These are phyloP conservation scores for Bombylius discolor DNA, from an alignment of 2,888 invertebrate species.

Conservation along the genomic window DNA sequence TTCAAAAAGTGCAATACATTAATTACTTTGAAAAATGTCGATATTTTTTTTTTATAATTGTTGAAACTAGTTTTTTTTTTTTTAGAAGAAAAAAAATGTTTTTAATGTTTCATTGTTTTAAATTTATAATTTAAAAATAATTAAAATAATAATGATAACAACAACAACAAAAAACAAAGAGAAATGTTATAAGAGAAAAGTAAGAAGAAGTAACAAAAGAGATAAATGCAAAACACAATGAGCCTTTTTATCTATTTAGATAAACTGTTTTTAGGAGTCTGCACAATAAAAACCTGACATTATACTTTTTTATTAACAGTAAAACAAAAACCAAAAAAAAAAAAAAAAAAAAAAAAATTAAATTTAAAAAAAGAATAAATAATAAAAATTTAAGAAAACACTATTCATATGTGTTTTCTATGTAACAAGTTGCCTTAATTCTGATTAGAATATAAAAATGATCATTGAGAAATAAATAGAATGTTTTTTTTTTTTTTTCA, in stretches of 20 bases:
- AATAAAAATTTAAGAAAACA: background rate
- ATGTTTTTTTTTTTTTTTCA: too few relatives aligned
- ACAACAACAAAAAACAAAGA: background rate
- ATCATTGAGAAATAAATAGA: too few relatives aligned
- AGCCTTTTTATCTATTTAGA: conserved; percentile 12
- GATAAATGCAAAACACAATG: conserved; percentile 1
- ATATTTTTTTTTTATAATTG: too few relatives aligned
- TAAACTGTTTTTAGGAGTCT: conserved; percentile 15
- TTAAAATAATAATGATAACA: too few relatives aligned
- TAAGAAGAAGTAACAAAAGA: too few relatives aligned
- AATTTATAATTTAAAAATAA: too few relatives aligned
- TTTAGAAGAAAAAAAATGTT: too few relatives aligned
- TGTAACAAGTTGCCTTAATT: conserved; percentile 11
- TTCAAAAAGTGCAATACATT: too few relatives aligned
- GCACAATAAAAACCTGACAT: conserved; percentile 11
- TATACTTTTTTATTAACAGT: conserved; percentile 9
- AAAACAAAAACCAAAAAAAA: conserved; percentile 11
- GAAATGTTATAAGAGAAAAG: background rate
- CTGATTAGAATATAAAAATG: background rate
- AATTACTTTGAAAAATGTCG: too few relatives aligned
- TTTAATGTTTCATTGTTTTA: too few relatives aligned
- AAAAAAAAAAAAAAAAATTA: conserved; percentile 3
- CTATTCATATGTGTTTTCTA: too few relatives aligned
- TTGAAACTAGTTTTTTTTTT: too few relatives aligned
- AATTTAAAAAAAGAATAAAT: background rate